Percentiles rank a stretch among this genome's conserved stretches.
These are phyloP conservation scores for Melanostigma gelatinosum DNA, from an alignment of 2,113 vertebrate genomes.

Conservation along the genomic window DNA sequence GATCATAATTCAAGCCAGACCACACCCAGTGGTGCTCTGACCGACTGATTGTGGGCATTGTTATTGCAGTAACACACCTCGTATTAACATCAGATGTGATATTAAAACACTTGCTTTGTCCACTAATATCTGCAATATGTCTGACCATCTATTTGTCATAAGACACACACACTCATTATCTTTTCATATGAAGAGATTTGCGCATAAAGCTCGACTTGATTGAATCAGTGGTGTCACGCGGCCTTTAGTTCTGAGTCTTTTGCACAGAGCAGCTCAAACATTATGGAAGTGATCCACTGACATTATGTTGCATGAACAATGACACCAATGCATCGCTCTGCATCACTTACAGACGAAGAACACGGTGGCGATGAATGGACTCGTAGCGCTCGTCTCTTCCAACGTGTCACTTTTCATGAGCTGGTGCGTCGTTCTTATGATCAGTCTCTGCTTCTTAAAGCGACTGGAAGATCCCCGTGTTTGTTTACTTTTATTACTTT, in stretches of 20 bases:
- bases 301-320: neutral
- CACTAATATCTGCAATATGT: neutral
- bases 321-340: neutral
- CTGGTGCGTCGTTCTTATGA: neutral
- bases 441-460: neutral
- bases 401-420: neutral
- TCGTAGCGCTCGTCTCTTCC: too few relatives aligned
- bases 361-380: too few relatives aligned
- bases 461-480: too few relatives aligned
- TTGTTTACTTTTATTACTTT: neutral
- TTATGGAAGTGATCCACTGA: neutral
- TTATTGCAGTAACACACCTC: too few relatives aligned
- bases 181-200: conserved; percentile 17
- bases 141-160: neutral
- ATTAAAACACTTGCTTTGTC: neutral
- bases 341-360: neutral
- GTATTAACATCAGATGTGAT: neutral
- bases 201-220: conserved; percentile 24
- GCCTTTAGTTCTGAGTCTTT: neutral
- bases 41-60: too few relatives aligned
- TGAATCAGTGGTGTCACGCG: neutral
- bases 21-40: too few relatives aligned
- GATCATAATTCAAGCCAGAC: too few relatives aligned
- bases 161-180: neutral
- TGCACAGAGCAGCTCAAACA: neutral